Conservation (phyloP, 2,797 vertebrate species). For the Saguinus oedipus region DNA sequence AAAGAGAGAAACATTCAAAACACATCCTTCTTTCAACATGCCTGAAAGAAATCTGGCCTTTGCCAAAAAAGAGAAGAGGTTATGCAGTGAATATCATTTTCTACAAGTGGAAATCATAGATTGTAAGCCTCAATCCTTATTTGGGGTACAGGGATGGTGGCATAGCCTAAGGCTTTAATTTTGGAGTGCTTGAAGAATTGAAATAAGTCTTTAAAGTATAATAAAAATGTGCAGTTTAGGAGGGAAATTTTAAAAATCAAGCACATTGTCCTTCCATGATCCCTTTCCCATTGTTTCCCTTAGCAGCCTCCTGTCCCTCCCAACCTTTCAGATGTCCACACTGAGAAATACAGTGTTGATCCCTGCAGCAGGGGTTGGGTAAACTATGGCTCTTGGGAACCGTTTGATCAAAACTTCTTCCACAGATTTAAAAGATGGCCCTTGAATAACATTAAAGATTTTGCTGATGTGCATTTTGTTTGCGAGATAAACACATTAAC, state of each 20-base stretch:
- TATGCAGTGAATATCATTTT: neutral
- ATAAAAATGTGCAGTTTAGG: neutral
- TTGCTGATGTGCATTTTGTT: neutral
- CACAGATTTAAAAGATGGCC: conserved; percentile 56
- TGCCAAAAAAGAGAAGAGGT: neutral
- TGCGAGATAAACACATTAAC: conserved; percentile 34
- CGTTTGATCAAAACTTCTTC: conserved; percentile 68
- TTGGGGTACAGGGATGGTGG: neutral
- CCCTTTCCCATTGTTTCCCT: neutral
- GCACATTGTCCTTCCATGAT: neutral
- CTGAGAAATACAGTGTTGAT: neutral
- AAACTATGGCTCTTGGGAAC: neutral
- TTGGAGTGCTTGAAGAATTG: neutral
- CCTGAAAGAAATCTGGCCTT: conserved; percentile 38
- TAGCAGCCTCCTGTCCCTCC: too few relatives aligned
- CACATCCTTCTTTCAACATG: neutral
- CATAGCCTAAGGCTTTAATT: neutral
- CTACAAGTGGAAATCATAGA: neutral
- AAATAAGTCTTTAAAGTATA: neutral
- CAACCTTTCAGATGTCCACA: neutral
- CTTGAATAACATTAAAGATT: conserved; percentile 53
- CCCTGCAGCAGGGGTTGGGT: neutral
- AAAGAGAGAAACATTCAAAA: neutral
- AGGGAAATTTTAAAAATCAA: neutral
- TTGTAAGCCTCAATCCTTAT: neutral